These are phyloP conservation scores for Spisula subtruncata DNA, from an alignment of 2,888 invertebrate species.

Conservation along the genomic window DNA sequence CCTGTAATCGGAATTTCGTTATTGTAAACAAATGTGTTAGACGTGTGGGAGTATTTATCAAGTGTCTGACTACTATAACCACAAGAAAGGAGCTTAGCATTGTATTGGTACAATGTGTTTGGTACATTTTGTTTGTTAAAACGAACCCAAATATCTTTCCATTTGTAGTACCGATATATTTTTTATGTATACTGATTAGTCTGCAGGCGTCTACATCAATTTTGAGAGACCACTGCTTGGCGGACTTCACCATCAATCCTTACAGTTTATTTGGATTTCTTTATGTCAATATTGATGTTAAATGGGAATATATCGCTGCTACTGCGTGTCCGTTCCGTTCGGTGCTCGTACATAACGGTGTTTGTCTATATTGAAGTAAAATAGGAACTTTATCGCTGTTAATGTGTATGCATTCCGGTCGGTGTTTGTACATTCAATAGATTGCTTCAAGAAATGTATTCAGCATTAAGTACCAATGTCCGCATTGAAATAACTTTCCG, in stretches of 20 bases:
- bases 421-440: background rate
- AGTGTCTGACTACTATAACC: too few species aligned
- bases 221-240: too few species aligned
- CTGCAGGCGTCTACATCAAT: too few species aligned
- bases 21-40: too few species aligned
- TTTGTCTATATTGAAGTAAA: background rate
- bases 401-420: slow-evolving; percentile 10
- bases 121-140: too few species aligned
- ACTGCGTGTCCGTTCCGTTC: background rate
- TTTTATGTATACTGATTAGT: too few species aligned
- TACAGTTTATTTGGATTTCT: background rate
- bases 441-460: background rate
- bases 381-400: background rate
- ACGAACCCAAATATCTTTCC: too few species aligned
- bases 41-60: too few species aligned
- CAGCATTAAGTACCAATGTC: background rate
- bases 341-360: background rate
- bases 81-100: too few species aligned
- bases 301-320: background rate
- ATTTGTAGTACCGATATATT: too few species aligned
- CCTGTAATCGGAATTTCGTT: too few species aligned
- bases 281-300: slow-evolving; percentile 2
- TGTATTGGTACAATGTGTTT: too few species aligned
- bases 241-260: background rate
- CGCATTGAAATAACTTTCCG: background rate